Evolutionary conservation across 2,797 vertebrate genomes (phyloP), one percentile per base, ranked within the genome.

Genomic region (Macrochelys suwanniensis): DNA sequence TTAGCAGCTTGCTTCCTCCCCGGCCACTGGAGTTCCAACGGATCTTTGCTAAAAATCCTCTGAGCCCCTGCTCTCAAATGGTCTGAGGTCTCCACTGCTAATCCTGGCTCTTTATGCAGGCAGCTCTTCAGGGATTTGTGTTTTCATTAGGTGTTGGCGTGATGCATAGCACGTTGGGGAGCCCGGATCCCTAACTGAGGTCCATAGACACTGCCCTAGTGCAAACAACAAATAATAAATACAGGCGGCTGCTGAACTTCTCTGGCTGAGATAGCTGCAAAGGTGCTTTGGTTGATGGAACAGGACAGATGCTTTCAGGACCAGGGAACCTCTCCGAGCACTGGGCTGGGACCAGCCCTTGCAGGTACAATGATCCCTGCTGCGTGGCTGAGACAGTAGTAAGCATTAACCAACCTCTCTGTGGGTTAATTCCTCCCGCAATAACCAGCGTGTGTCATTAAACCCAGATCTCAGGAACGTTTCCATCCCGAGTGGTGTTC

Each of bases 381-480:
- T 26, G 1, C 57, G 0, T 17, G 13, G 5, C n/a, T 26, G 53
- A 23, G 23, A 47, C 6, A 42, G 19, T 16, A 47, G 53, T 3
- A 7, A 87, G 51, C 5, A 4, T 1, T 23, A 86, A 47, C 59
- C 28, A n/a, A 47, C 37, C 3, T 89, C 91, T 45, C 82, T 77
- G 54, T 1, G n/a, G 84, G 37, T 83, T 13, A 23, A 33, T 11
- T 10, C 26, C 56, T 90, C 78, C 49, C 76, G 25, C 71, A 13
- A 7, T 76, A 47, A 45, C 42, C 42, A 6, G 23, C 1, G 71
- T 16, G 42, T 7, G 37, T 90, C 85, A 10, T 51, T 45, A 53
- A 54, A 57, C 11, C 11, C n/a, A 4, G 1, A 2, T 19, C 76
- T 90, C 76, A 84, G 47, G 10, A 47, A 17, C 12, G 2, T 17